Evolutionary conservation across 1,140 invertebrate species (phyloP), one percentile per base, ranked within the genome.

Genomic region (Vanessa tameamea): DNA sequence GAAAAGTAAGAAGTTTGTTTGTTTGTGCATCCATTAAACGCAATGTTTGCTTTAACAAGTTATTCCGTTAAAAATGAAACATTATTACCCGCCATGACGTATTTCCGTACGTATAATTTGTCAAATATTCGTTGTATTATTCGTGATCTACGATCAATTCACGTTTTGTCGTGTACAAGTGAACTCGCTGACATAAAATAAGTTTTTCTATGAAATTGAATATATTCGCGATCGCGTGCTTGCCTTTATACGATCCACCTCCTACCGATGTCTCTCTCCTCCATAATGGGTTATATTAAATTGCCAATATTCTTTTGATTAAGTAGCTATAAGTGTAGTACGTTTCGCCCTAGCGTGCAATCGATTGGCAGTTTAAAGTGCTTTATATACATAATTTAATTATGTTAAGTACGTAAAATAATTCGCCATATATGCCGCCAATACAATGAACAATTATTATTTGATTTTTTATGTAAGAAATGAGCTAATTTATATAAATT

Each of bases 201-300:
- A 86, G 82, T 88, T 90, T 84, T 80, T 82, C 81, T 87, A 89
- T 87, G 83, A 87, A 89, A 91, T 91, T 89, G 85, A 91, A 88
- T 89, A 86, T 76, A 77, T 77, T 75, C 67, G 47, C 64, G 78
- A 82, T 91, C 82, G 89, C 89, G 89, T 91, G 89, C 76, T 73
- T 80, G 23, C 66, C 26, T 82, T 84, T 82, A 88, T 88, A 76
- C 81, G 73, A 83, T 81, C 80, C 78, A 80, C 80, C 80, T 74
- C 64, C 81, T 78, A 73, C 72, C 85, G 80, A 89, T 88, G 85
- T 89, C 86, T 89, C 82, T 86, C 82, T 87, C 74, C 78, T 80
- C 80, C 70, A 71, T 88, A 86, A 85, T 83, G 77, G 82, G 81
- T 80, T 82, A 86, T 86, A 88, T 85, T 88, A 89, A 86, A 85